A percentile compares a stretch with the other conserved stretches of the same genome.
These are phyloP conservation scores for Orbicella faveolata DNA, from an alignment of 64 coral and sea anemone genomes.

Conservation along the genomic window DNA sequence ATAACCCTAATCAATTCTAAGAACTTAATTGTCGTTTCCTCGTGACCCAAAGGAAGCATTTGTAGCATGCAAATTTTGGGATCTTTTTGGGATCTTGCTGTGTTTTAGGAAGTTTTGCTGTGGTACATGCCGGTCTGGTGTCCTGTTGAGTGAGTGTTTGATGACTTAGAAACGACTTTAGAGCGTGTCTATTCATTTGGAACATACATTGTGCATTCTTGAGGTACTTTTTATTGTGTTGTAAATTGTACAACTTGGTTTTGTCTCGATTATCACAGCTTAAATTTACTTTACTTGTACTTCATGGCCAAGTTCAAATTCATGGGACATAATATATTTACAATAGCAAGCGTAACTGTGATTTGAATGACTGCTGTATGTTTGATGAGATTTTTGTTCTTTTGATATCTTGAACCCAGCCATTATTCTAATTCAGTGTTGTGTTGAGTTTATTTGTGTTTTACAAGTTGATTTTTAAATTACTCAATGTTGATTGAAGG, in stretches of 20 bases:
- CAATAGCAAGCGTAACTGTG: neutral
- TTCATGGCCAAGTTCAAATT: no score
- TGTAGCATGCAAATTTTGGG: neutral
- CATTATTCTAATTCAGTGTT: no score
- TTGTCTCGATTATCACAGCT: neutral
- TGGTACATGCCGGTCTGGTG: neutral
- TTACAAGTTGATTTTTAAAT: no score
- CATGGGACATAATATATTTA: neutral
- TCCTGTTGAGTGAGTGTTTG: neutral
- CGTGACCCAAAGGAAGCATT: neutral
- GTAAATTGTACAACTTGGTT: constrained; percentile 3
- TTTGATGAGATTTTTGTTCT: no score
- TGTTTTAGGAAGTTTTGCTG: neutral
- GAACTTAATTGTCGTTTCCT: neutral
- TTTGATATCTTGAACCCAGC: no score
- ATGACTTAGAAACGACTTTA: neutral
- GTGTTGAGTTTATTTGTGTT: no score
- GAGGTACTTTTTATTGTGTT: constrained; percentile 19
- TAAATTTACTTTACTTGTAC: neutral
- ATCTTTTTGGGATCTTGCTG: neutral
- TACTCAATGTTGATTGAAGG: no score
- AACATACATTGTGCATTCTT: constrained; percentile 10
- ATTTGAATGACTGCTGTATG: neutral
- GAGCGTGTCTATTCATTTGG: neutral
- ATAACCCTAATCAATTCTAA: neutral